A percentile compares a stretch with the other conserved stretches of the same genome.
Conservation (phyloP, 2,797 vertebrate genomes). For the Merluccius polli region DNA sequence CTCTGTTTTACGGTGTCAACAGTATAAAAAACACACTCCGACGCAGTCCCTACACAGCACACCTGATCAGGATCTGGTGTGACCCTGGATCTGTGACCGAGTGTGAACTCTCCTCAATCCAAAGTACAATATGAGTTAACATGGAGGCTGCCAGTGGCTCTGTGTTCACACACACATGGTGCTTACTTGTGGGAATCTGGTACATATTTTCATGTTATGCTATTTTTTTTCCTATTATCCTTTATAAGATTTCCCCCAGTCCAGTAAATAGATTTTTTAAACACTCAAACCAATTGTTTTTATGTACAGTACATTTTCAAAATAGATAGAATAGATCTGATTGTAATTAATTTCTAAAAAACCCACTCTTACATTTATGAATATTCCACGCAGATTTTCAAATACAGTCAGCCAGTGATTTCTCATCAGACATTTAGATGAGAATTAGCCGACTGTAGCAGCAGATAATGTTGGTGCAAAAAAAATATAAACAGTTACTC, state of each 20-base stretch:
- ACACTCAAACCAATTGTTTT: conserved; percentile 36
- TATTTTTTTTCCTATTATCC: neutral
- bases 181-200: conserved; percentile 32
- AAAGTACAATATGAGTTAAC: conserved; percentile 34
- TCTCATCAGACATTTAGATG: conserved; percentile 23
- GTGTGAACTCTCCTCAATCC: conserved; percentile 26
- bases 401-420: conserved; percentile 20
- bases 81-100: conserved; percentile 31
- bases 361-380: conserved; percentile 32
- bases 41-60: neutral
- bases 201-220: neutral
- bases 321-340: neutral
- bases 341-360: conserved; percentile 25
- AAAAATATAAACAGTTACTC: conserved; percentile 43
- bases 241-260: neutral
- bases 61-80: conserved; percentile 16
- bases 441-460: conserved; percentile 52
- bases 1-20: conserved; percentile 43
- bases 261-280: conserved; percentile 33
- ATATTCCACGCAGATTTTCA: conserved; percentile 36
- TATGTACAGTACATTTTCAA: conserved; percentile 47
- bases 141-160: conserved; percentile 51
- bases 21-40: conserved; percentile 42
- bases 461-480: conserved; percentile 53
- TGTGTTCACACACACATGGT: conserved; percentile 47